A percentile compares a stretch with the other conserved stretches of the same genome.
phyloP scores from a whole-genome alignment of 2,113 vertebrate genomes.

The Bostrychus sinensis region DNA sequence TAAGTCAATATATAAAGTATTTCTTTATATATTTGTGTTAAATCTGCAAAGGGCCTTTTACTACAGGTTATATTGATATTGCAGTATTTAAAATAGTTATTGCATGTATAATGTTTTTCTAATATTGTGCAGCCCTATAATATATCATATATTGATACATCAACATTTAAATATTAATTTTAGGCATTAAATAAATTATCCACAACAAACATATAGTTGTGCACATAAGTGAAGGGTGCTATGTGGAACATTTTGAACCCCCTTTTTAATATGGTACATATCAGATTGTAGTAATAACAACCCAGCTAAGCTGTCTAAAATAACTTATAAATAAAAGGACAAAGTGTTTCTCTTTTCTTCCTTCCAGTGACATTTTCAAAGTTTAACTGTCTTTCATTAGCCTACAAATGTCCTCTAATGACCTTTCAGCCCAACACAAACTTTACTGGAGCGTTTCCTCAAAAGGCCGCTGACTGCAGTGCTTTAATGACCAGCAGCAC shows the following conservation, averaged over 20 bases:
- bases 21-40: background rate
- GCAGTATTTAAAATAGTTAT: background rate
- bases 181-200: no score
- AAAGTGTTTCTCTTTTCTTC: background rate
- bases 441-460: background rate
- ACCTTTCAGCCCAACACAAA: background rate
- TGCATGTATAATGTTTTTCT: conserved; percentile 3
- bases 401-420: background rate
- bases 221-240: conserved; percentile 1
- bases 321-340: background rate
- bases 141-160: background rate
- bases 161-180: background rate
- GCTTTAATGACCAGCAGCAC: conserved; percentile 1
- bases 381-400: background rate
- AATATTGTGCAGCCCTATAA: background rate
- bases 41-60: background rate
- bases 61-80: background rate
- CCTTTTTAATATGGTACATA: background rate
- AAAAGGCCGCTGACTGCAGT: background rate
- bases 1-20: background rate
- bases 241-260: conserved; percentile 7
- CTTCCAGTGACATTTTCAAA: background rate
- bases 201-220: background rate
- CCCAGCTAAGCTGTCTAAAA: background rate
- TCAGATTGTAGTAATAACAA: background rate